Percentiles rank a stretch among this genome's conserved stretches.
Conservation (phyloP, 53 echinoderm and acorn worm species). For the Echinarachnius parma region DNA sequence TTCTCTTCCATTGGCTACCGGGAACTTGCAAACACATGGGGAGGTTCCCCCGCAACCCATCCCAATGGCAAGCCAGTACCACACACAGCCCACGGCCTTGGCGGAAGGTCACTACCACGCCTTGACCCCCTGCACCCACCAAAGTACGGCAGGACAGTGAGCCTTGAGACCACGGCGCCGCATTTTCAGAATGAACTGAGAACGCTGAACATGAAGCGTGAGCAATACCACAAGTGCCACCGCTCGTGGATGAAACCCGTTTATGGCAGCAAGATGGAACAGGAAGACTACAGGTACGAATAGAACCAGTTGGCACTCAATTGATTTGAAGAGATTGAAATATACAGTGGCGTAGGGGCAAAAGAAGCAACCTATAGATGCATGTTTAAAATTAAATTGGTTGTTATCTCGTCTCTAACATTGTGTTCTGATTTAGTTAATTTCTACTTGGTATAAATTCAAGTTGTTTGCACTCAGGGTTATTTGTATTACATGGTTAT, state of each 20-base stretch:
- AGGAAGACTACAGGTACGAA: conserved; percentile 85
- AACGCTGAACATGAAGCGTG: conserved; percentile 72
- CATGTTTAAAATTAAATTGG: too few species aligned
- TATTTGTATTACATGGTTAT: too few species aligned
- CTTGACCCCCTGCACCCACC: conserved; percentile 79
- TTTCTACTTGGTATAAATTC: too few species aligned
- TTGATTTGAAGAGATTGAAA: too few species aligned
- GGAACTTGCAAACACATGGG: conserved; percentile 51
- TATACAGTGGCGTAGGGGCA: too few species aligned
- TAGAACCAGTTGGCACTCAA: too few species aligned
- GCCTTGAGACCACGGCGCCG: conserved; percentile 73
- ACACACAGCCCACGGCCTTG: conserved; percentile 31
- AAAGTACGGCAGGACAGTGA: conserved; percentile 57
- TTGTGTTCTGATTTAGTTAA: too few species aligned
- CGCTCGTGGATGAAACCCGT: conserved; percentile 90
- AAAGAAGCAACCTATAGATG: too few species aligned
- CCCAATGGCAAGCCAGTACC: conserved; percentile 21
- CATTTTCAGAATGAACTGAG: conserved; percentile 74
- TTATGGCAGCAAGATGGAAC: conserved; percentile 86
- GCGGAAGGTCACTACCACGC: conserved; percentile 45
- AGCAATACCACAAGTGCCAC: conserved; percentile 83
- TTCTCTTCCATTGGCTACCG: conserved; percentile 46
- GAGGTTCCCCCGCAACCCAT: conserved; percentile 22
- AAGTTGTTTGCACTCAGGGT: too few species aligned
- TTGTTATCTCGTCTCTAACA: too few species aligned